Evolutionary conservation across 2,888 invertebrate genomes (phyloP), one percentile per base, ranked within the genome.

Genomic region (Dasypogon diadema): DNA sequence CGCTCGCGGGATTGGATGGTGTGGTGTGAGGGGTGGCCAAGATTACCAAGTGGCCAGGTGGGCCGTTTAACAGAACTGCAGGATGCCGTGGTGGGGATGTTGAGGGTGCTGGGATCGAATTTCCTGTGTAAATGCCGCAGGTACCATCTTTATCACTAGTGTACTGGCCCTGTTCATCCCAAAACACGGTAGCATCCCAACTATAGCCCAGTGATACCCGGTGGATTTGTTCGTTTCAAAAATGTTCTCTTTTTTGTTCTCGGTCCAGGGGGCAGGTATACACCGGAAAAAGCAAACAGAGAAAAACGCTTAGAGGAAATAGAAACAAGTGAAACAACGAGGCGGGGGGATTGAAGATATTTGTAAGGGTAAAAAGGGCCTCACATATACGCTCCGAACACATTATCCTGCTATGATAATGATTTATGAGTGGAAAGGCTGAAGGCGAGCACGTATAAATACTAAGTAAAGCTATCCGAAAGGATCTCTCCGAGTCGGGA

Each of bases 401-500:
- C 30, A 56, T 56, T 56, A 56, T 56, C 56, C 56, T 18, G 56
- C 56, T 26, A 56, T 56, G 56, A 56, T 56, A 56, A 56, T 56
- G 56, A 56, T 56, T 56, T 56, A 56, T 56, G 56, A 26, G 56
- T 24, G 30, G 6, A 56, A 56, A 56, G 56, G 56, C 56, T 56
- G 56, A 24, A 56, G 56, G 30, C 56, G 56, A 56, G 56, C 56
- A 56, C 56, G 56, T 56, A 56, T 56, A 56, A 56, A 56, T 56
- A 56, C 56, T 30, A 56, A 56, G 56, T 56, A 56, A 56, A 26
- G 56, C 14, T 56, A 56, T 56, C 26, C 30, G 14, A 26, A 24
- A 24, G 26, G 56, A 56, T 56, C 56, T 18, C 14, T 55, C 55
- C 21, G 4, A 56, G 26, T n/a, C 56, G n/a, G 26, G 14, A 56